Conservation (phyloP, 2,888 invertebrate genomes). For the Xestobium rufovillosum region DNA sequence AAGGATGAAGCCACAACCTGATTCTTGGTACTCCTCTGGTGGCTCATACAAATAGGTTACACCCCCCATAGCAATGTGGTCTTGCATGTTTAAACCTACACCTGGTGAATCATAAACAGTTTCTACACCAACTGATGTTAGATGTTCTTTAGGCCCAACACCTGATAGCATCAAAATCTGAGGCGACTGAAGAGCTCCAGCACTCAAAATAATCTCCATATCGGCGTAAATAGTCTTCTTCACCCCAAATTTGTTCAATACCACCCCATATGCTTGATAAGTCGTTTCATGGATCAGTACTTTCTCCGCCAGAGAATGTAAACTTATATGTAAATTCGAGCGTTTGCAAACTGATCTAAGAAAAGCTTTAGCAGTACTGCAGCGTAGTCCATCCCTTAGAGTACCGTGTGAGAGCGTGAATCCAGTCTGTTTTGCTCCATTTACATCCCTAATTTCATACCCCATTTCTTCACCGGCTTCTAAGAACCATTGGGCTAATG, state of each 20-base stretch:
- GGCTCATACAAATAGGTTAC: conserved; percentile 64
- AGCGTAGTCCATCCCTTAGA: conserved; percentile 67
- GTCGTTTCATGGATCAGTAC: conserved; percentile 54
- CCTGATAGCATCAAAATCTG: conserved; percentile 84
- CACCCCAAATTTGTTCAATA: conserved; percentile 53
- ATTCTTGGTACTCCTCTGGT: conserved; percentile 43
- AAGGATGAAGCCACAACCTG: conserved; percentile 57
- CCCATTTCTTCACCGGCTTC: conserved; percentile 63
- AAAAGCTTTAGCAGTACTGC: conserved; percentile 79
- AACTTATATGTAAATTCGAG: conserved; percentile 64
- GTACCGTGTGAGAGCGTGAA: conserved; percentile 73
- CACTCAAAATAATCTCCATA: conserved; percentile 77
- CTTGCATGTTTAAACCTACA: conserved; percentile 75
- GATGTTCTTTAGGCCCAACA: conserved; percentile 60
- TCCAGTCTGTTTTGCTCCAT: conserved; percentile 72
- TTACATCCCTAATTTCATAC: conserved; percentile 63
- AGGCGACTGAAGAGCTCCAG: conserved; percentile 77
- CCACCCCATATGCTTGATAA: conserved; percentile 56
- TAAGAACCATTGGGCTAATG: conserved; percentile 61
- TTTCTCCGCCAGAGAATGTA: conserved; percentile 60
- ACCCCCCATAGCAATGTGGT: conserved; percentile 76
- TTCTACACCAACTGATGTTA: conserved; percentile 53
- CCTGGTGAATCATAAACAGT: conserved; percentile 57
- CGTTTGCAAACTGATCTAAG: conserved; percentile 59
- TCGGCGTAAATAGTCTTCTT: conserved; percentile 49